Conservation (phyloP, 2,113 vertebrate species). For the Xenus cinereus region DNA sequence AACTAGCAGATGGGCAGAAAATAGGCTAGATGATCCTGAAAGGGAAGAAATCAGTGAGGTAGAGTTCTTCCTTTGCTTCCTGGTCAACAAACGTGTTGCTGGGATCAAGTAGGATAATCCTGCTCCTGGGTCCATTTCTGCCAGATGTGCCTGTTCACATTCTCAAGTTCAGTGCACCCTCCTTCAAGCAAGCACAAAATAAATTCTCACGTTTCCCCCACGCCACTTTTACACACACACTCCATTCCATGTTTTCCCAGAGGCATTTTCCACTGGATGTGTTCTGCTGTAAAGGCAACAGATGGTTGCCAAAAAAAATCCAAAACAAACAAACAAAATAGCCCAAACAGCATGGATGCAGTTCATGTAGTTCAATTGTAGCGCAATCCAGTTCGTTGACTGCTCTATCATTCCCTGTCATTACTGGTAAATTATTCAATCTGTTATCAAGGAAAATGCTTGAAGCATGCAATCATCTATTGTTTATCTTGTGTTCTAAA, state of each 20-base stretch:
- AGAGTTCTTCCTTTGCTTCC: neutral
- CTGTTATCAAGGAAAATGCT: conserved; percentile 50
- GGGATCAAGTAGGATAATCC: neutral
- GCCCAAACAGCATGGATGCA: neutral
- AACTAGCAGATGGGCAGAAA: neutral
- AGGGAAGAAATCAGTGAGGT: neutral
- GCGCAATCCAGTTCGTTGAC: neutral
- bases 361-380: neutral
- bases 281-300: neutral
- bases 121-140: neutral
- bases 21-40: neutral
- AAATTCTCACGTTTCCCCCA: neutral
- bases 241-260: neutral
- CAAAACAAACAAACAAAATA: neutral
- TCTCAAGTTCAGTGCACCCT: neutral
- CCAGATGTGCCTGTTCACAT: neutral
- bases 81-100: neutral
- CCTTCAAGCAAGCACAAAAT: neutral
- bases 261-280: neutral
- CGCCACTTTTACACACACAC: fast-evolving
- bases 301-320: neutral
- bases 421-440: conserved; percentile 34
- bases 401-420: neutral
- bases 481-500: conserved; percentile 26
- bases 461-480: neutral